Evolutionary conservation across 2,113 vertebrate species (phyloP), one percentile per base, ranked within the genome.

Genomic region (Indicator indicator): DNA sequence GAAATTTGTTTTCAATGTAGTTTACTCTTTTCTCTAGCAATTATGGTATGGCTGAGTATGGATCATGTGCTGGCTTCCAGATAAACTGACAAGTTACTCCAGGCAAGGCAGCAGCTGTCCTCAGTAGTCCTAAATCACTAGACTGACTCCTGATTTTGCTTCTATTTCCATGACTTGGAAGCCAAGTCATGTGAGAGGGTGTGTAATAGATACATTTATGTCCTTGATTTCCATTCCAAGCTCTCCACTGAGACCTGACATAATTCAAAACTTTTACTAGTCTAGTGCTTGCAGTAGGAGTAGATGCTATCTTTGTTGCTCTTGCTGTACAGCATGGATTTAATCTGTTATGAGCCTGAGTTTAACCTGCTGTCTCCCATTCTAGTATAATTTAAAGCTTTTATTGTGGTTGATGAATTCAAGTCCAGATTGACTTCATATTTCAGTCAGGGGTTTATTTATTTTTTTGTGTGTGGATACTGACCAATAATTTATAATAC

Each of bases 181-280:
- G 19, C 9, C 67, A 54, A 83, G 20, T 42, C 18, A 5, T 65
- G 21, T 30, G 52, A 44, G 54, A 88, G 9, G 5, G 8, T 70
- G 8, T 36, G n/a, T 50, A 30, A 26, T 7, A 64, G 33, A 16
- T 18, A 19, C 3, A 12, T 11, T 16, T 13, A 40, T 1, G 0
- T 8, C 16, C 38, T 24, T 52, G 30, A n/a, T 46, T 75, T 82
- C 24, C 23, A 28, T 72, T 55, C 12, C 16, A 52, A 42, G 38
- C 8, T 32, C 33, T 54, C 40, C 11, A 14, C 59, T 32, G 59
- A 92, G 58, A 52, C 21, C n/a, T 60, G 73, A 42, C 24, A 17
- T 28, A 5, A 24, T 32, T 67, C 42, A 80, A n/a, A 92, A 17
- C 12, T 28, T 52, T 42, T 88, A 60, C 42, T 38, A 2, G 32